These are phyloP conservation scores for Dendropsophus ebraccatus DNA, from an alignment of 2,113 vertebrate species.

Conservation along the genomic window DNA sequence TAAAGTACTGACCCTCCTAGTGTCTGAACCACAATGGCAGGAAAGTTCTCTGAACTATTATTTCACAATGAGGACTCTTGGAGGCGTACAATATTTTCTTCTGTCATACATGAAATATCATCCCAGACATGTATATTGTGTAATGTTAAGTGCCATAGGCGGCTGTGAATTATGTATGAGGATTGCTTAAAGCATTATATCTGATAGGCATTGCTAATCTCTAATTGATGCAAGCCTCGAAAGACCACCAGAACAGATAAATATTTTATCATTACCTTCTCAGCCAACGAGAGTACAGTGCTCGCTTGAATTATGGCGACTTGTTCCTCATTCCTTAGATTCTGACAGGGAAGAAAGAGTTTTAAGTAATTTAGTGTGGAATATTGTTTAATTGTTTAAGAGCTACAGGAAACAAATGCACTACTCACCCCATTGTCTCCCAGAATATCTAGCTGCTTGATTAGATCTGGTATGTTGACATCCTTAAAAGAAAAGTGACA, in stretches of 20 bases:
- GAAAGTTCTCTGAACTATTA: neutral
- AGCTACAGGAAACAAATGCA: neutral
- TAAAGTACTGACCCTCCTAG: neutral
- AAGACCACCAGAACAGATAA: neutral
- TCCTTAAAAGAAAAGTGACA: conserved; percentile 76
- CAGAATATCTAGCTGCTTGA: conserved; percentile 96
- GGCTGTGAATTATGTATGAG: conserved; percentile 20
- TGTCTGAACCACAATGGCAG: neutral
- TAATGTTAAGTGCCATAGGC: neutral
- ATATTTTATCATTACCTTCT: conserved; percentile 82
- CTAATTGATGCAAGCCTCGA: neutral
- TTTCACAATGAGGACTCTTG: neutral
- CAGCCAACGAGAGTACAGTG: conserved; percentile 94
- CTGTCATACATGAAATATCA: neutral
- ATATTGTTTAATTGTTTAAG: neutral
- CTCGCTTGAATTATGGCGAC: conserved; percentile 98
- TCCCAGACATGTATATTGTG: neutral
- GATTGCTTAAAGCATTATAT: neutral
- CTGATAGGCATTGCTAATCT: neutral
- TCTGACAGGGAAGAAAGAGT: conserved; percentile 74
- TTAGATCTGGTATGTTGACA: conserved; percentile 96
- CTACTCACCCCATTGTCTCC: conserved; percentile 96
- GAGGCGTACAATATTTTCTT: neutral
- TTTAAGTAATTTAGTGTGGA: neutral
- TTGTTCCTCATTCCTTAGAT: conserved; percentile 97